phyloP scores from a whole-genome alignment of 2,888 invertebrate genomes.

The Drosophila subsilvestris region DNA sequence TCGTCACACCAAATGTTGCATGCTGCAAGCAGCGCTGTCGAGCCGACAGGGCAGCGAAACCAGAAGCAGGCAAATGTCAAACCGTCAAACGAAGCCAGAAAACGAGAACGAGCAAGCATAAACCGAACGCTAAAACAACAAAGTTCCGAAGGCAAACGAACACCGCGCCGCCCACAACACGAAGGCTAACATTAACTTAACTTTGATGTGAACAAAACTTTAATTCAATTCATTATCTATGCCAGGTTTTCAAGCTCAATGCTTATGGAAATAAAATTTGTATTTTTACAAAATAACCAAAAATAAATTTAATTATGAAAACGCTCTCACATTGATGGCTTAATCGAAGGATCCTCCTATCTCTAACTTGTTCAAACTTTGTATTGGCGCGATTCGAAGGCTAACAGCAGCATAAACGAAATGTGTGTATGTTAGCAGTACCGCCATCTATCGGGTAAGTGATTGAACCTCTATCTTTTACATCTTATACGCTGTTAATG shows the following conservation, averaged over 20 bases:
- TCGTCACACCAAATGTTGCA: not conserved
- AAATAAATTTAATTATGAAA: no score
- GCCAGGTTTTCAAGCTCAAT: no score
- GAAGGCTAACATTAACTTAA: no score
- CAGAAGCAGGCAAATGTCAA: conserved; percentile 1
- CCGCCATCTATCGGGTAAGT: not conserved
- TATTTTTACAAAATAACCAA: no score
- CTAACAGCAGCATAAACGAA: not conserved
- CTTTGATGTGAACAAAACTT: no score
- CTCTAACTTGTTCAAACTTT: no score
- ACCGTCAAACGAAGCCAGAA: conserved; percentile 2
- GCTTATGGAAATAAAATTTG: no score
- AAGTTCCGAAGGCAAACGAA: not conserved
- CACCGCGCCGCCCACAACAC: not conserved
- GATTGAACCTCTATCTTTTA: not conserved
- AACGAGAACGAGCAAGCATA: not conserved
- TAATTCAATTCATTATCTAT: no score
- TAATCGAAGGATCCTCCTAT: no score
- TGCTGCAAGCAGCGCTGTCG: not conserved
- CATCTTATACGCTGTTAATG: no score
- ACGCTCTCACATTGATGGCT: no score
- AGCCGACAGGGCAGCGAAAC: not conserved
- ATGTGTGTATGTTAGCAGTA: not conserved
- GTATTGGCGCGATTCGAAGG: not conserved
- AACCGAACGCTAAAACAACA: conserved; percentile 1